A percentile compares a stretch with the other conserved stretches of the same genome.
Evolutionary conservation across 2,797 vertebrate species (phyloP).

Genomic region (Sarcophilus harrisii): DNA sequence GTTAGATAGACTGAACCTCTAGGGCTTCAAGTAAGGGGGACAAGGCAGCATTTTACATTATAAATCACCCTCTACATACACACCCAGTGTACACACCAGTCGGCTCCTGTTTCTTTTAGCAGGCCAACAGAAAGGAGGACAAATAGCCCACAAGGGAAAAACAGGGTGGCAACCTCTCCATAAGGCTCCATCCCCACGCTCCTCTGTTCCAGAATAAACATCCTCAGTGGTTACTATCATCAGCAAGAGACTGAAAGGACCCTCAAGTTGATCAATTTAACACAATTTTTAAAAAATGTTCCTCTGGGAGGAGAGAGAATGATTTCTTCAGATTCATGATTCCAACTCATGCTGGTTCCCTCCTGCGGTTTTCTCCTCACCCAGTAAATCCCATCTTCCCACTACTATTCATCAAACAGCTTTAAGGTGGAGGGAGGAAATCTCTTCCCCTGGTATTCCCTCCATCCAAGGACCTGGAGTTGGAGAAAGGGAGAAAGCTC

Average conservation of each 20-base stretch:
- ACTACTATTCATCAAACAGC: constrained; percentile 72
- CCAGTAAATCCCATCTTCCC: background rate
- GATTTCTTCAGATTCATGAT: constrained; percentile 45
- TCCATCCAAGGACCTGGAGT: background rate
- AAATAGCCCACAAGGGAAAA: background rate
- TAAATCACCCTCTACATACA: constrained; percentile 9
- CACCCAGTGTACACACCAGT: background rate
- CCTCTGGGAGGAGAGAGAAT: background rate
- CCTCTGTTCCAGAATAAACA: background rate
- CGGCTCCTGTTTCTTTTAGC: background rate
- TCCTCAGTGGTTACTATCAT: constrained; percentile 25
- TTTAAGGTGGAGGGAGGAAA: constrained; percentile 54
- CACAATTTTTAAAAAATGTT: background rate
- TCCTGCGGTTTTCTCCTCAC: background rate
- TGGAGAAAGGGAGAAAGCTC: constrained; percentile 1
- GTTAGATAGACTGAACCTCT: constrained; percentile 43
- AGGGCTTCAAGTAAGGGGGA: constrained; percentile 38
- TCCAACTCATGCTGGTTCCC: background rate
- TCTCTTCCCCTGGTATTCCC: background rate
- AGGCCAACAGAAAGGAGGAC: constrained; percentile 34
- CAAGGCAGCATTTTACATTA: background rate
- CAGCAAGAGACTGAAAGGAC: constrained; percentile 50
- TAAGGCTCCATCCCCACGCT: background rate
- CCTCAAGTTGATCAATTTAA: constrained; percentile 29
- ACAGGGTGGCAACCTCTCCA: background rate